Percentiles rank a stretch among this genome's conserved stretches.
Evolutionary conservation across 2,113 vertebrate genomes (phyloP).

Genomic region (Sitta europaea): DNA sequence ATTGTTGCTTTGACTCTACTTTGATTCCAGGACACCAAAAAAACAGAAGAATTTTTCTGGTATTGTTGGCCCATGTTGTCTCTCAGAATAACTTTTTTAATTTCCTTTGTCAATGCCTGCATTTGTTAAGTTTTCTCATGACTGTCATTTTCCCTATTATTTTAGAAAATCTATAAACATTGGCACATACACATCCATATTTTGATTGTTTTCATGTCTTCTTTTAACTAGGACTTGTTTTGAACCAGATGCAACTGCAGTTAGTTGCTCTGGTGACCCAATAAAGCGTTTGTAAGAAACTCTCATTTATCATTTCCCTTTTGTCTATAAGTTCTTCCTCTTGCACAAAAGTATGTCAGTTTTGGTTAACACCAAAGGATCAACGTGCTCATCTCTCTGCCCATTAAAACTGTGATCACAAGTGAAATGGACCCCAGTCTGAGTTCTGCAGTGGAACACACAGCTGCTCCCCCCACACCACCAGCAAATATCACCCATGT

Average conservation of each 20-base stretch:
- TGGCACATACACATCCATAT: not conserved
- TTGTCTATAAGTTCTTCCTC: not conserved
- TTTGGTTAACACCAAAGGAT: not conserved
- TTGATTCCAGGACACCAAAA: not conserved
- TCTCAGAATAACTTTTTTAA: not conserved
- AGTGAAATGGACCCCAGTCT: not conserved
- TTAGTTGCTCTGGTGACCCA: not conserved
- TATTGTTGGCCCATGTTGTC: not conserved
- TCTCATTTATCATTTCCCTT: not conserved
- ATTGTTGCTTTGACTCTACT: not conserved
- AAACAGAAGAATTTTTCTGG: not conserved
- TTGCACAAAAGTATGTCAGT: not conserved
- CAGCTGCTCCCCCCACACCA: not conserved
- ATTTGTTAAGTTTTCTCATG: not conserved
- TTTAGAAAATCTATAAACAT: not conserved
- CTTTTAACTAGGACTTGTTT: not conserved
- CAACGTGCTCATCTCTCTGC: not conserved
- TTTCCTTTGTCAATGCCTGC: not conserved
- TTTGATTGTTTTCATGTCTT: not conserved
- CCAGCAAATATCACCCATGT: accelerated
- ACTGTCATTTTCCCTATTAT: not conserved
- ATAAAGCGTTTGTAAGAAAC: not conserved
- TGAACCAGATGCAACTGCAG: not conserved
- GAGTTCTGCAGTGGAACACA: not conserved
- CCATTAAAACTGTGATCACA: not conserved